Percentiles rank a stretch among this genome's conserved stretches.
Conservation (phyloP, 30 jellyfish, hydroid and myxozoan species). For the Rhopilema esculentum region DNA sequence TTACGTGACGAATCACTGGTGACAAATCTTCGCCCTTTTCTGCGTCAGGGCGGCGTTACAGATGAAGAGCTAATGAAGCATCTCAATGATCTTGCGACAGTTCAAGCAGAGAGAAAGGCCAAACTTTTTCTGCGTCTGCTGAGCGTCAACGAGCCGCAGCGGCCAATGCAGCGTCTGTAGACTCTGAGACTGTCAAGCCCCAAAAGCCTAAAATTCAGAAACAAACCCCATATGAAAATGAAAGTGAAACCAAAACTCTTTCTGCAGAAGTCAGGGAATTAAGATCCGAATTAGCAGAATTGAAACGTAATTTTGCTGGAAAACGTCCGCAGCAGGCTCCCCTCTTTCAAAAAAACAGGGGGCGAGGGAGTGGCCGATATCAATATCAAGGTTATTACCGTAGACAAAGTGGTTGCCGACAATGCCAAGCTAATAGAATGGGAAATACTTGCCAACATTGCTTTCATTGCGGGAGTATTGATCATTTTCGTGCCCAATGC, state of each 20-base stretch:
- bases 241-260: conserved; percentile 29
- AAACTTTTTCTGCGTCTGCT: conserved; percentile 52
- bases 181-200: conserved; percentile 24
- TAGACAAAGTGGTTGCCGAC: conserved; percentile 48
- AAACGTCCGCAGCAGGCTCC: conserved; percentile 36
- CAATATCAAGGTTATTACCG: conserved; percentile 33
- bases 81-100: conserved; percentile 39
- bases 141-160: conserved; percentile 56
- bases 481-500: conserved; percentile 44
- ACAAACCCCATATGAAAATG: conserved; percentile 5
- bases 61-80: conserved; percentile 52
- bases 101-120: conserved; percentile 59
- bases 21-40: conserved; percentile 19
- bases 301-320: conserved; percentile 26
- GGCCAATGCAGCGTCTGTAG: conserved; percentile 10
- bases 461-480: conserved; percentile 16
- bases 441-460: conserved; percentile 62
- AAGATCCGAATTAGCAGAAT: conserved; percentile 46
- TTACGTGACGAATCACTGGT: conserved; percentile 37
- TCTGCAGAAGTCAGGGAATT: conserved; percentile 41
- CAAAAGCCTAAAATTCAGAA: conserved; percentile 14
- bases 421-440: conserved; percentile 36
- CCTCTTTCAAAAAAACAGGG: conserved; percentile 18
- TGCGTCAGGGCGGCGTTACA: conserved; percentile 37
- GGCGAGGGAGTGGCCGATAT: conserved; percentile 36